These are phyloP conservation scores for Sesamia inferens DNA, from an alignment of 2,888 invertebrate genomes.

Conservation along the genomic window DNA sequence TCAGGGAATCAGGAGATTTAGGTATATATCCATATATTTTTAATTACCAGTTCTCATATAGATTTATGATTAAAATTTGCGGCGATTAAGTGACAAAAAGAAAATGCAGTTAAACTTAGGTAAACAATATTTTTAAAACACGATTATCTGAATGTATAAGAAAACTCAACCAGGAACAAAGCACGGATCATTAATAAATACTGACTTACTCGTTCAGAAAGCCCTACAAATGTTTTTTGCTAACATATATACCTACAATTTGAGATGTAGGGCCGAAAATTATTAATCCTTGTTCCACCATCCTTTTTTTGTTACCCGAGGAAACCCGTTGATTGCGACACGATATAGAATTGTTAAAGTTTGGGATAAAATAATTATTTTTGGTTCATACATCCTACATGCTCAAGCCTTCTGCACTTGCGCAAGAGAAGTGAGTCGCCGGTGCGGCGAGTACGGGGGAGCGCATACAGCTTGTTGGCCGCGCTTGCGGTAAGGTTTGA, in stretches of 20 bases:
- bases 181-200: slow-evolving; percentile 34
- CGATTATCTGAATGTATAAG: neutral
- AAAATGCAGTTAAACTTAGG: too few relatives aligned
- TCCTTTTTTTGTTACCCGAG: slow-evolving; percentile 47
- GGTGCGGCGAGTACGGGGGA: too few relatives aligned
- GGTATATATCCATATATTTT: too few relatives aligned
- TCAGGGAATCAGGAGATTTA: too few relatives aligned
- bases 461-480: too few relatives aligned
- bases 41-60: too few relatives aligned
- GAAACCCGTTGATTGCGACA: slow-evolving; percentile 34
- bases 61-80: too few relatives aligned
- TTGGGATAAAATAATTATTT: slow-evolving; percentile 5
- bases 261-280: slow-evolving; percentile 27
- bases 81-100: too few relatives aligned
- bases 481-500: too few relatives aligned
- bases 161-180: slow-evolving; percentile 6
- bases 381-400: neutral
- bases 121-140: neutral
- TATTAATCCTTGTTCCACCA: slow-evolving; percentile 37
- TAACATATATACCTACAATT: slow-evolving; percentile 19
- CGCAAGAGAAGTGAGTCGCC: too few relatives aligned
- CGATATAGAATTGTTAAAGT: slow-evolving; percentile 15
- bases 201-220: slow-evolving; percentile 18
- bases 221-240: slow-evolving; percentile 44
- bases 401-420: neutral